Conservation (phyloP, 1,140 invertebrate species). For the Drosophila varians region DNA sequence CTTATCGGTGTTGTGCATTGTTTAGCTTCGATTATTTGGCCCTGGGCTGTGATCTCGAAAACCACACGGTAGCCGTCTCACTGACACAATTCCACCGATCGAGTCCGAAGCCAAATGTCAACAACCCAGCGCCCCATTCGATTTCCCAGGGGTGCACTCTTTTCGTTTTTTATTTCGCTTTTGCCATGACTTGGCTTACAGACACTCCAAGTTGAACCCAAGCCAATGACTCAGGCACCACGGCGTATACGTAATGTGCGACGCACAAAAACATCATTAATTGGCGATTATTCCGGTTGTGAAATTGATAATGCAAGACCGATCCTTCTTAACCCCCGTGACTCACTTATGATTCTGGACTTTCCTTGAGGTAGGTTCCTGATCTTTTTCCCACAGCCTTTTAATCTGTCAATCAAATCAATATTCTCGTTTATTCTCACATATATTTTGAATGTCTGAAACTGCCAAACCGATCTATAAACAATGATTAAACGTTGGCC, state of each 20-base stretch:
- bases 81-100: constrained; percentile 37
- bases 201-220: constrained; percentile 24
- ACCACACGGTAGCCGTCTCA: constrained; percentile 23
- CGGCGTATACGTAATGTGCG: constrained; percentile 27
- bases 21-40: constrained; percentile 48
- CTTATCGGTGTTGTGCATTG: constrained; percentile 51
- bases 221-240: constrained; percentile 28
- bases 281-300: constrained; percentile 35
- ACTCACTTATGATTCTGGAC: constrained; percentile 3
- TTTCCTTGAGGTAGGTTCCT: constrained; percentile 21
- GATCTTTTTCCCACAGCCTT: not conserved
- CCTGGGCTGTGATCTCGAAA: constrained; percentile 30
- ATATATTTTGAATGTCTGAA: not conserved
- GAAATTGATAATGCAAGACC: constrained; percentile 36
- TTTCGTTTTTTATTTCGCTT: constrained; percentile 1
- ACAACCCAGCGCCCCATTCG: constrained; percentile 18
- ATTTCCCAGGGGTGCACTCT: not conserved
- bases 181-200: constrained; percentile 5
- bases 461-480: constrained; percentile 10
- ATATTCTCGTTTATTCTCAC: not conserved
- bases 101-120: constrained; percentile 21
- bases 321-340: not conserved
- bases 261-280: constrained; percentile 19
- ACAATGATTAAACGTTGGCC: constrained; percentile 46
- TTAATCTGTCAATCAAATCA: not conserved